phyloP scores from a whole-genome alignment of 2,888 invertebrate species.

The Alitta virens region DNA sequence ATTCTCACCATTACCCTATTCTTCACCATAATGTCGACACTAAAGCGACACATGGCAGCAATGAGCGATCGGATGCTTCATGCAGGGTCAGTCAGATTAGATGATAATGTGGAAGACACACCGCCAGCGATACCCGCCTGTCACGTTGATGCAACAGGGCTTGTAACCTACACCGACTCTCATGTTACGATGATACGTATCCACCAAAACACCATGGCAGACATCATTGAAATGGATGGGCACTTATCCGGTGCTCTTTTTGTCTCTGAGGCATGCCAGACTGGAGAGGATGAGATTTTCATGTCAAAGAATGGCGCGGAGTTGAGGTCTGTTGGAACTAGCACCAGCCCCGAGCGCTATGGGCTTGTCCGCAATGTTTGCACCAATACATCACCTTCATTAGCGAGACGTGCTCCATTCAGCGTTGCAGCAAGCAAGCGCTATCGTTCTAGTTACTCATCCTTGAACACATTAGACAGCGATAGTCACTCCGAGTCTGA shows the following conservation, averaged over 20 bases:
- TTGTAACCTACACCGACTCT: background rate
- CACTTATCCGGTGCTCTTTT: background rate
- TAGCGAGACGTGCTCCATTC: background rate
- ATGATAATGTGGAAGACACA: background rate
- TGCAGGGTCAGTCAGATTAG: conserved; percentile 4
- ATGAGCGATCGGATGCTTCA: conserved; percentile 13
- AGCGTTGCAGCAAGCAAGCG: background rate
- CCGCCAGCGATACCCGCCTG: background rate
- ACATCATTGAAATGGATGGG: background rate
- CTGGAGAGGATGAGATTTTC: background rate
- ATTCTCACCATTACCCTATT: conserved; percentile 36
- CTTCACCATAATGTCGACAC: conserved; percentile 32
- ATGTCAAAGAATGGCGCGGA: background rate
- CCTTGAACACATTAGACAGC: background rate
- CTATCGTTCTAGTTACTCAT: background rate
- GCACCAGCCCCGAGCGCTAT: conserved; percentile 14
- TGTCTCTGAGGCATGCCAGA: background rate
- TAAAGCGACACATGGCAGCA: conserved; percentile 16
- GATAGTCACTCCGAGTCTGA: conserved; percentile 12
- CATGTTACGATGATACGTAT: background rate
- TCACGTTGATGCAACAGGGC: background rate
- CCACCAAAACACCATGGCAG: too few relatives aligned
- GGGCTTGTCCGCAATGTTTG: conserved; percentile 10
- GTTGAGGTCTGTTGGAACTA: conserved; percentile 10
- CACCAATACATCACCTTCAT: conserved; percentile 16